Evolutionary conservation across 2,888 invertebrate genomes (phyloP).

Genomic region (Nycteola revayana): DNA sequence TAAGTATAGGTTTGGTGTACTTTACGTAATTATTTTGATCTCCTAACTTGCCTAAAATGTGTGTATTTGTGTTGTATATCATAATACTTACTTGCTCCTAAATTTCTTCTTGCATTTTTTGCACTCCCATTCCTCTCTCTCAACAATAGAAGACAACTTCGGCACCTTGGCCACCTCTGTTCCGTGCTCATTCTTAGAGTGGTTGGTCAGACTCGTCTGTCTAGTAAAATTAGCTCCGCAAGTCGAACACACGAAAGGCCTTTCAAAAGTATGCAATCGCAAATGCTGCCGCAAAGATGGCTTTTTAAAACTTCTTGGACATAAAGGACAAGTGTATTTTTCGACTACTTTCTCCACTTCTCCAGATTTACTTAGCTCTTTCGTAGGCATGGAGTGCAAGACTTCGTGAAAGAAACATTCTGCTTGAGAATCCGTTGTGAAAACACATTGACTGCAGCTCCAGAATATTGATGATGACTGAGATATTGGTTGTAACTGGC

Average conservation of each 20-base stretch:
- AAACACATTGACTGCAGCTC: constrained; percentile 84
- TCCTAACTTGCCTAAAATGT: too few species aligned
- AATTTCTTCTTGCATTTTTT: constrained; percentile 50
- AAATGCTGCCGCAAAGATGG: constrained; percentile 86
- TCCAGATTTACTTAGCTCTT: constrained; percentile 40
- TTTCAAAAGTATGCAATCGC: constrained; percentile 88
- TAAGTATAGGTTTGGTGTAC: too few species aligned
- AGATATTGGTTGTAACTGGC: constrained; percentile 58
- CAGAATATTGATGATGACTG: constrained; percentile 56
- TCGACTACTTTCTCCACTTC: constrained; percentile 49
- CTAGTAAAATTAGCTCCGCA: constrained; percentile 86
- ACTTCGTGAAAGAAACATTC: constrained; percentile 89
- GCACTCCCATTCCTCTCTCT: constrained; percentile 41
- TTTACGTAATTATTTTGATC: too few species aligned
- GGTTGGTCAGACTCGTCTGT: constrained; percentile 84
- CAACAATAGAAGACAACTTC: constrained; percentile 28
- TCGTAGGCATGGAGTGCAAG: constrained; percentile 80
- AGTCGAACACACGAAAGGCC: constrained; percentile 84
- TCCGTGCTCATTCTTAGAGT: constrained; percentile 80
- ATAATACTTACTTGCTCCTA: constrained; percentile 49
- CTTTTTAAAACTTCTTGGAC: constrained; percentile 84
- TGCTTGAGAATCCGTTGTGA: constrained; percentile 84
- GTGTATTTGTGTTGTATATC: not conserved
- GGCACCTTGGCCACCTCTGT: constrained; percentile 28
- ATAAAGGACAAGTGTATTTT: constrained; percentile 86